Evolutionary conservation across 2,113 vertebrate genomes (phyloP).

Genomic region (Ondatra zibethicus): DNA sequence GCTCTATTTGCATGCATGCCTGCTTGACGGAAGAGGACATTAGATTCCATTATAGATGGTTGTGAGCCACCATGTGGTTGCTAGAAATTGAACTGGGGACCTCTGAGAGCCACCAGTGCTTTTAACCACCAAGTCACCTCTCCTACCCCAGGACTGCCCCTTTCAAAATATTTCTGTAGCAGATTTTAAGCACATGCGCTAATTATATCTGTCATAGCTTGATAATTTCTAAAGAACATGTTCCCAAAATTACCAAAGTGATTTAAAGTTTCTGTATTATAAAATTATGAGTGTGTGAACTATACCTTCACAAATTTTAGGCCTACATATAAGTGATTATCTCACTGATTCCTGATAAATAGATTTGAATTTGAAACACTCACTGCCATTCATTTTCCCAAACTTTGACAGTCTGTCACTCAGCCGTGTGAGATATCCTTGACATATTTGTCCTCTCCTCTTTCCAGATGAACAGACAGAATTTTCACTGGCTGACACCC

Average conservation of each 20-base stretch:
- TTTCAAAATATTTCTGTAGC: background rate
- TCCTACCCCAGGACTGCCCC: background rate
- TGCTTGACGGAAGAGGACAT: background rate
- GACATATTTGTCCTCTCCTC: conserved; percentile 6
- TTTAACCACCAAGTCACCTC: background rate
- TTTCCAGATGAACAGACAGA: conserved; percentile 74
- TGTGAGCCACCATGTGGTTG: background rate
- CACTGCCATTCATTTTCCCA: background rate
- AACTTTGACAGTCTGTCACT: background rate
- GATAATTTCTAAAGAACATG: background rate
- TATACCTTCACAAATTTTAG: background rate
- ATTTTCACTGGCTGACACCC: conserved; percentile 42
- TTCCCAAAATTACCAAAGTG: background rate
- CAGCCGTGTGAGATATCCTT: background rate
- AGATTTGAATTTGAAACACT: background rate
- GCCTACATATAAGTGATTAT: background rate
- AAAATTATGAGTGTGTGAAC: background rate
- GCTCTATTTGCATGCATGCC: background rate
- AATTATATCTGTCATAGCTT: background rate
- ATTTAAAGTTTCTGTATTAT: conserved; percentile 17
- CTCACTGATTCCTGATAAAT: background rate
- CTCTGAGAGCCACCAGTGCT: background rate
- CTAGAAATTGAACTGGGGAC: background rate
- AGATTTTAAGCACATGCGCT: background rate
- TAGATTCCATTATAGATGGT: background rate